Evolutionary conservation across 2,113 vertebrate species (phyloP), one percentile per base, ranked within the genome.

Genomic region (Phylloscopus trochilus): DNA sequence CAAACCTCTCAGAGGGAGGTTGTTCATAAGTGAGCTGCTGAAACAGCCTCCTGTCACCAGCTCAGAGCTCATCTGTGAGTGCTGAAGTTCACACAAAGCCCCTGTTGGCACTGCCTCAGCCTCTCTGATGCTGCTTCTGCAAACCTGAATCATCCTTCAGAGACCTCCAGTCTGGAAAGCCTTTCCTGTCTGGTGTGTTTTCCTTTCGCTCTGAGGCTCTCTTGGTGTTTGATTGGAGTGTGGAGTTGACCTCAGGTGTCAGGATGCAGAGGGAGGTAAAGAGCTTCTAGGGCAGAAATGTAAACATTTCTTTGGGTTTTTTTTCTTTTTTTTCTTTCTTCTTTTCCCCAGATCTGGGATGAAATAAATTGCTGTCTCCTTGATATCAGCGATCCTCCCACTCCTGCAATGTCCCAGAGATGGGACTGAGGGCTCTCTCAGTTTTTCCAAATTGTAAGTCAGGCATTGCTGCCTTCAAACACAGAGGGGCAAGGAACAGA

Each of bases 211-310:
- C 33, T 30, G 43, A 66, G 63, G 43, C 17, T 51, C 10, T 74
- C 28, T 39, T 67, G 49, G 23, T 68, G 52, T 67, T 82, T 85
- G 69, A 37, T 26, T 33, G 66, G 68, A 91, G 14, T 37, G 20
- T 30, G 51, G 67, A 86, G 76, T 11, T 86, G 67, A 90, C 79
- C 67, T 55, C 5, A 1, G 47, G n/a, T 31, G 63, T 72, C 55
- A 91, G 44, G 35, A 82, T 78, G 72, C 60, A 84, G 59, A 78
- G 47, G 49, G 44, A 95, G 21, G 55, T 77, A 58, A 87, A 95
- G 73, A 83, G 47, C 27, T 72, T 52, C 58, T 51, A 76, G 11
- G 8, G 24, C 39, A 82, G 59, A 39, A 84, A 79, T 0, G 1
- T 66, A 77, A 80, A 24, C 21, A 73, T 30, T 4, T 72, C 6